Conservation (phyloP, 92 coral and sea anemone species). For the Epizoanthus ramosus region DNA sequence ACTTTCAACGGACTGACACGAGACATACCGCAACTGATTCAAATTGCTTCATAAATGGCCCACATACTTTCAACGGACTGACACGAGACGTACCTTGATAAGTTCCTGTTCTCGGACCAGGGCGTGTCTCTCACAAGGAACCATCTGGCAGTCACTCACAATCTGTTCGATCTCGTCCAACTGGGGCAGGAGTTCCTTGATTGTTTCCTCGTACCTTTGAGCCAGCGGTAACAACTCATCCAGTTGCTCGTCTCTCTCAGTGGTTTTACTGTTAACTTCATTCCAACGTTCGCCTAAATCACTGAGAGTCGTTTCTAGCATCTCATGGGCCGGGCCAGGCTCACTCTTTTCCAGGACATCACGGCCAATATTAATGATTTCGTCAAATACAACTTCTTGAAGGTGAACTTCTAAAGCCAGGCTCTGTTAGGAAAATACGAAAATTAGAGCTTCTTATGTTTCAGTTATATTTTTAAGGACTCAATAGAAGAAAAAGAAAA, state of each 20-base stretch:
- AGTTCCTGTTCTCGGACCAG: conserved; percentile 80
- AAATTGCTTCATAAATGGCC: no score
- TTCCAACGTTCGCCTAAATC: conserved; percentile 85
- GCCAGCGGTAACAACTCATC: conserved; percentile 91
- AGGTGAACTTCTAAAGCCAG: conserved; percentile 77
- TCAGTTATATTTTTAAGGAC: not conserved
- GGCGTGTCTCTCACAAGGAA: conserved; percentile 85
- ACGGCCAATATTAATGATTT: conserved; percentile 74
- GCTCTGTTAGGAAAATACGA: conserved; percentile 53
- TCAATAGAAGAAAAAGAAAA: not conserved
- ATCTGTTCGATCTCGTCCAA: conserved; percentile 82
- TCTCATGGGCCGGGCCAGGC: conserved; percentile 75
- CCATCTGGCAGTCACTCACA: conserved; percentile 73
- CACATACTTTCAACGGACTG: no score
- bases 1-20: no score
- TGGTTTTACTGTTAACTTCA: conserved; percentile 56
- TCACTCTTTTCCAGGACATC: conserved; percentile 79
- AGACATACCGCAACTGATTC: no score
- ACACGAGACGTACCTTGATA: conserved; percentile 67
- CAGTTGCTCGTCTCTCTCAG: conserved; percentile 84
- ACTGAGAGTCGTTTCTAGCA: conserved; percentile 56
- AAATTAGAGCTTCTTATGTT: not conserved
- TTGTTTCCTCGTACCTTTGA: conserved; percentile 80
- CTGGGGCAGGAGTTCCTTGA: conserved; percentile 74
- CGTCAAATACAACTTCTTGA: conserved; percentile 84